phyloP scores from a whole-genome alignment of 2,888 invertebrate species.

The Morinoia aosen region DNA sequence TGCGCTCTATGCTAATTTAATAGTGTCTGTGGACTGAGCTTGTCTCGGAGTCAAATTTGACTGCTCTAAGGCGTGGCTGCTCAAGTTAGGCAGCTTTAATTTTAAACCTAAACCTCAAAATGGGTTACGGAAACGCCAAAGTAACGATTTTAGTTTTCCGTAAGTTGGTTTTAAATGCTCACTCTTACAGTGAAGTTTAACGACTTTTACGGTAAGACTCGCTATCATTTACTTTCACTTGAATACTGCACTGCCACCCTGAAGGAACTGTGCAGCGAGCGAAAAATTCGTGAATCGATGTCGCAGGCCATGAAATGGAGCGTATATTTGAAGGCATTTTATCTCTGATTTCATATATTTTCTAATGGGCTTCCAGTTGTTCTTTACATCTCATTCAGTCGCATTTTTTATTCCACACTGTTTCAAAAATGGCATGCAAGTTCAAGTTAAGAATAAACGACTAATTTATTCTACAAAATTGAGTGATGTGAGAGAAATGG shows the following conservation, averaged over 20 bases:
- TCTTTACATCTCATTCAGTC: neutral
- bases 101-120: neutral
- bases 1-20: neutral
- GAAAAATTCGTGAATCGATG: neutral
- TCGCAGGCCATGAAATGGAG: neutral
- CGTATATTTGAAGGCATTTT: neutral
- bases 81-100: neutral
- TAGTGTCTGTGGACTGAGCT: neutral
- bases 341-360: neutral
- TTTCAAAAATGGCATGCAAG: neutral
- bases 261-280: neutral
- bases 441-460: neutral
- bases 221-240: neutral
- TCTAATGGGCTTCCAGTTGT: neutral
- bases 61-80: too few species aligned
- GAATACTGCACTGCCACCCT: neutral
- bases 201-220: neutral
- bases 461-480: neutral
- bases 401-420: neutral
- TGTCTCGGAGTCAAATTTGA: neutral
- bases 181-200: neutral
- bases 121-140: too few species aligned
- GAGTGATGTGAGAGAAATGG: neutral
- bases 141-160: neutral
- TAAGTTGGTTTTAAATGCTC: neutral